Conservation (phyloP, 2,888 invertebrate genomes). For the Eupithecia insigniata region DNA sequence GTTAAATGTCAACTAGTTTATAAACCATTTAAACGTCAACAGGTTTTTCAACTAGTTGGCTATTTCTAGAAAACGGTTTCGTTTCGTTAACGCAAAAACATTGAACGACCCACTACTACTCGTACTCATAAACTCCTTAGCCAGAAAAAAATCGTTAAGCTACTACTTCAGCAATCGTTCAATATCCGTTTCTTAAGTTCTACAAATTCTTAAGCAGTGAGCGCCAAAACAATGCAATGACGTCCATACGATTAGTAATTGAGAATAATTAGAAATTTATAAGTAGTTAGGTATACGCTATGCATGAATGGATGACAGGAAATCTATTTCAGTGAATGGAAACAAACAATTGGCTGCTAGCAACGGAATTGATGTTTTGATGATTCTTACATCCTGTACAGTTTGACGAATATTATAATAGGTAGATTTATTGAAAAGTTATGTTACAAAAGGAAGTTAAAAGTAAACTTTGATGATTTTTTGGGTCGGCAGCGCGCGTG, state of each 20-base stretch:
- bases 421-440: slow-evolving; percentile 3
- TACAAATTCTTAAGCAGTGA: slow-evolving; percentile 9
- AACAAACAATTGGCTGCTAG: slow-evolving; percentile 44
- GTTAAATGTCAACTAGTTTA: no score
- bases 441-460: background rate
- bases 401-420: slow-evolving; percentile 30
- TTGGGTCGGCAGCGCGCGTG: no score
- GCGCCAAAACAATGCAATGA: background rate
- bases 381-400: slow-evolving; percentile 52
- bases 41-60: no score
- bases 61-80: no score
- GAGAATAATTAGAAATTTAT: slow-evolving; percentile 44
- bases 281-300: slow-evolving; percentile 11
- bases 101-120: no score
- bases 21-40: no score
- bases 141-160: background rate
- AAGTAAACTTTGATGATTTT: background rate
- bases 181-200: background rate
- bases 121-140: background rate
- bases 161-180: background rate
- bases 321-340: slow-evolving; percentile 54
- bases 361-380: slow-evolving; percentile 39
- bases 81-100: no score
- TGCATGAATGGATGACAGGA: slow-evolving; percentile 56
- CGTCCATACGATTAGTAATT: slow-evolving; percentile 38